Conservation (phyloP, 2,797 vertebrate genomes). For the Paramormyrops hopkinsi region DNA sequence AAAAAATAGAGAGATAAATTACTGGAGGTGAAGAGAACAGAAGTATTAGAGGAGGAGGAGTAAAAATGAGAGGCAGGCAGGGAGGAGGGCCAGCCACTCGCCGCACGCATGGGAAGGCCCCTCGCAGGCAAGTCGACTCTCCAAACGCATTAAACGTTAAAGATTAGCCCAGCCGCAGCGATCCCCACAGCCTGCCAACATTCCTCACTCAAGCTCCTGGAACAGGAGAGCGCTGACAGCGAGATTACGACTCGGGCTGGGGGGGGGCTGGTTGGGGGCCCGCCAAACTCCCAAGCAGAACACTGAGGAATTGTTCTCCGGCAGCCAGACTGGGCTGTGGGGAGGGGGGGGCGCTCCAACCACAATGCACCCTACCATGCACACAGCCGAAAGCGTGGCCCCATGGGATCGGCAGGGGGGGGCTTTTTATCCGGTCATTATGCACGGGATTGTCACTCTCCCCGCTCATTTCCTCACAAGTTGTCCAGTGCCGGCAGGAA, state of each 20-base stretch:
- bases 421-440: background rate
- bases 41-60: slow-evolving; percentile 15
- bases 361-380: background rate
- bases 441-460: background rate
- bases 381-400: background rate
- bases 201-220: slow-evolving; percentile 42
- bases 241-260: slow-evolving; percentile 28
- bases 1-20: background rate
- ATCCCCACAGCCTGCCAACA: slow-evolving; percentile 28
- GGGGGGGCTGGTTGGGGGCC: background rate
- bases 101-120: background rate
- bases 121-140: slow-evolving; percentile 14
- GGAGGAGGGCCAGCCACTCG: background rate
- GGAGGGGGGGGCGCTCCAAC: background rate
- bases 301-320: slow-evolving; percentile 37
- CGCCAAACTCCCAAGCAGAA: slow-evolving; percentile 17
- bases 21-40: background rate
- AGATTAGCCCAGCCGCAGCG: slow-evolving; percentile 39
- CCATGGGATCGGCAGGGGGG: background rate
- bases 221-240: slow-evolving; percentile 33
- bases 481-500: background rate
- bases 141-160: slow-evolving; percentile 36
- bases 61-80: slow-evolving; percentile 15
- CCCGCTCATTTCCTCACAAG: background rate
- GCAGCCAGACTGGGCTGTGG: background rate